Evolutionary conservation across 1,140 invertebrate genomes (phyloP).

Genomic region (Neelides sp.): DNA sequence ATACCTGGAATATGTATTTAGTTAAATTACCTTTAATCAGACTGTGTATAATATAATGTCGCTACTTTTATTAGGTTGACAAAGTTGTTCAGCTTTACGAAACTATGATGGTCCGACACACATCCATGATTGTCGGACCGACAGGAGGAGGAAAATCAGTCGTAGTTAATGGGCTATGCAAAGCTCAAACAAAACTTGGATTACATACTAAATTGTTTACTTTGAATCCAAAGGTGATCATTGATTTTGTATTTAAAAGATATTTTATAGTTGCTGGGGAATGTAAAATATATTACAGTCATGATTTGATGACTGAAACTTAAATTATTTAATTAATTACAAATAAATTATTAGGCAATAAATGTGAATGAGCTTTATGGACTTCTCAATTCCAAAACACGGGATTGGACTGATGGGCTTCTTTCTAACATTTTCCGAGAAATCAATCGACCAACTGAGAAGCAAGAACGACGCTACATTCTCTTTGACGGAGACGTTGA

Average conservation of each 20-base stretch:
- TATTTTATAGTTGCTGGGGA: no score
- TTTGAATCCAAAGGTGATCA: constrained; percentile 64
- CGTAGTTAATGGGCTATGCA: constrained; percentile 63
- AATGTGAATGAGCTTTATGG: constrained; percentile 81
- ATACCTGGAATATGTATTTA: constrained; percentile 8
- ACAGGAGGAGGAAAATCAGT: constrained; percentile 77
- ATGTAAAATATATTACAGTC: no score
- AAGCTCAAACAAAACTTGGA: constrained; percentile 61
- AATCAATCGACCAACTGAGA: constrained; percentile 62
- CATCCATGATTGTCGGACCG: constrained; percentile 79
- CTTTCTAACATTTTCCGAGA: constrained; percentile 80
- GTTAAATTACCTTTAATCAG: not conserved
- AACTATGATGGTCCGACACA: constrained; percentile 85
- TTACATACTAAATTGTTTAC: constrained; percentile 60
- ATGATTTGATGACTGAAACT: no score
- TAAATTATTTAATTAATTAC: no score
- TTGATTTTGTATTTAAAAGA: no score
- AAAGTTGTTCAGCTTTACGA: constrained; percentile 83
- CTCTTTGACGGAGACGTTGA: constrained; percentile 88
- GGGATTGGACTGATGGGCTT: constrained; percentile 85
- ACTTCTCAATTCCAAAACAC: constrained; percentile 64
- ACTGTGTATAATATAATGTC: not conserved
- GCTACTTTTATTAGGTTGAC: constrained; percentile 47
- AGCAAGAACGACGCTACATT: constrained; percentile 62
- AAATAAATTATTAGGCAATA: constrained; percentile 51